phyloP scores from a whole-genome alignment of 2,888 invertebrate species.

The Cerceris ruficornis region DNA sequence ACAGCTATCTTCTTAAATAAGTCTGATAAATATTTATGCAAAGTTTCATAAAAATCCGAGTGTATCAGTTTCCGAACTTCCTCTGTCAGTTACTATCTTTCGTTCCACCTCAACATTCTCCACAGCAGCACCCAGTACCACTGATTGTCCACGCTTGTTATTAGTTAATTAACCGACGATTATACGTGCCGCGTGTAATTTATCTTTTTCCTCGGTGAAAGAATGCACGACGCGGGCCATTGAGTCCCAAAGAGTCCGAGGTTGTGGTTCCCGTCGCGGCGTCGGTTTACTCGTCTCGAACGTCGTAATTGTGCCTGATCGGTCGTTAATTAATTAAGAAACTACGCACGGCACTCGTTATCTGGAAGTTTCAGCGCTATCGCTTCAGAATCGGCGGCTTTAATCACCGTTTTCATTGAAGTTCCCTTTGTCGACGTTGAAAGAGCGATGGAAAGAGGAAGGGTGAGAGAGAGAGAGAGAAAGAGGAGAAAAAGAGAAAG shows the following conservation, averaged over 20 bases:
- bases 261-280: neutral
- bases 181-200: slow-evolving; percentile 20
- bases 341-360: neutral
- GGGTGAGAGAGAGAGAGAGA: too few relatives aligned
- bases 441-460: too few relatives aligned
- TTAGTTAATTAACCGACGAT: slow-evolving; percentile 39
- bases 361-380: neutral
- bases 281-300: neutral
- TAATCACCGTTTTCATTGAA: slow-evolving; percentile 3
- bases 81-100: too few relatives aligned
- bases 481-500: too few relatives aligned
- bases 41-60: too few relatives aligned
- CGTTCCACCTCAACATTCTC: too few relatives aligned
- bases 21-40: too few relatives aligned
- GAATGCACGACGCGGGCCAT: slow-evolving; percentile 15
- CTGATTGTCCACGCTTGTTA: slow-evolving; percentile 23
- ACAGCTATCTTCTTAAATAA: too few relatives aligned
- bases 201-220: slow-evolving; percentile 14
- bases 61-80: too few relatives aligned
- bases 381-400: neutral
- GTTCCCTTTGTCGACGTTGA: neutral
- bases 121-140: neutral
- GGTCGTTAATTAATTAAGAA: slow-evolving; percentile 2
- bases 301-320: neutral
- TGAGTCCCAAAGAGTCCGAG: neutral